Base-by-base conservation (phyloP, 2,113 vertebrate species). In the Salvator merianae region DNA sequence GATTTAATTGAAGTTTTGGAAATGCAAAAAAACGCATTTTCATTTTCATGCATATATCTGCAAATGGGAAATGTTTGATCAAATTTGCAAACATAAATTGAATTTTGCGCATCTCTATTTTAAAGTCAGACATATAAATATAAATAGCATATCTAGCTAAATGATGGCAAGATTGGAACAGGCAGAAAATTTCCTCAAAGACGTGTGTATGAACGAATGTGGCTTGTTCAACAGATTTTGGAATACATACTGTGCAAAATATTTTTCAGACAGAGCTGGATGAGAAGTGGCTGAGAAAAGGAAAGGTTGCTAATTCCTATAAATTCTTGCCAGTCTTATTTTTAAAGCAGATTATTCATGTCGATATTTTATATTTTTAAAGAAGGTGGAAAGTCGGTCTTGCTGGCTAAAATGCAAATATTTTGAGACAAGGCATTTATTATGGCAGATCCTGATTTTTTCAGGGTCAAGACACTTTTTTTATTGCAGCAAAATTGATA, bases 331-430 rank as follows among this genome's bases (percentile, higher is more conserved):
- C 34, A 55, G 7, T 81, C 89, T 83, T 32, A 0, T 88, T 79
- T 76, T 36, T 77, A 5, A 91, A 86, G 90, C 92, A 92, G 90
- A 91, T 91, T 94, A 92, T 88, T 93, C 86, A 91, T n/a, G 87
- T 89, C 83, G 12, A 40, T 65, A 77, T 85, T 68, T 55, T 18
- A 59, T 3, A 40, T 22, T 81, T n/a, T 20, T 50, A 34, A 70
- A 20, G 40, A 89, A 89, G 90, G 88, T 89, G 87, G 91, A 93
- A 91, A 91, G 85, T 84, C 91, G 94, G 93, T 91, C 94, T 94
- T 93, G 91, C 93, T 92, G 93, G 90, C 92, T 88, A 84, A 91
- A 88, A 93, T 93, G 94, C 91, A 94, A 95, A 95, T 95, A 91
- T 95, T 95, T 93, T 90, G 91, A 89, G 90, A 86, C 90, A 89